Evolutionary conservation across 2,888 invertebrate genomes (phyloP), one percentile per base, ranked within the genome.

Genomic region (Leucophora obtusa): DNA sequence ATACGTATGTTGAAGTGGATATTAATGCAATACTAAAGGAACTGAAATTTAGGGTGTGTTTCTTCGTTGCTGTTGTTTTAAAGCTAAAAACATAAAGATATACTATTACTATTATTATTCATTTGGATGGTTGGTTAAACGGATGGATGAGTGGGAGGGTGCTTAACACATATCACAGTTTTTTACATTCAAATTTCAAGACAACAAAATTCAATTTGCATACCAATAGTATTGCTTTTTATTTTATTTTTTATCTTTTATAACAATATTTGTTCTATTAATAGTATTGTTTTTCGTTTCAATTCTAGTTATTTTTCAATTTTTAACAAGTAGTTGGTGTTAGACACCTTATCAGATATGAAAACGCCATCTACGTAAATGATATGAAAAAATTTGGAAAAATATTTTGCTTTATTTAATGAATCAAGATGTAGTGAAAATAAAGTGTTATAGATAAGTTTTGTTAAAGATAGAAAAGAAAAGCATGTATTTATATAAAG

Each of bases 331-430:
- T 86, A 81, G 85, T 82, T 83, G 85, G 86, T 86, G 86, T 86
- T 70, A 87, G 85, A 85, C 88, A 88, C 85, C 88, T 84, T 84
- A 87, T 84, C 81, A 89, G 86, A 85, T 85, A 82, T 82, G 85
- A 83, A 84, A 89, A 88, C 83, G 87, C 85, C 88, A 88, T 85
- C 88, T 89, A 86, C 84, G 51, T 54, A 65, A 72, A 74, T 77
- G 51, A 73, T 60, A 81, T 81, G 73, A 81, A 81, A 81, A 77
- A 87, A 85, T 85, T 85, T 79, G 82, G 35, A 86, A 79, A 86
- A 77, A 50, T 66, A 71, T 15, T 59, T 71, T 51, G 11, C 60
- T 65, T 53, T 74, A 56, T 79, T 71, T 62, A 76, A 53, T 80
- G 35, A 58, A 65, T 56, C 56, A 76, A 28, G 50, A 69, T 53